Conservation (phyloP, 2,113 vertebrate genomes). For the Scolopax mira region DNA sequence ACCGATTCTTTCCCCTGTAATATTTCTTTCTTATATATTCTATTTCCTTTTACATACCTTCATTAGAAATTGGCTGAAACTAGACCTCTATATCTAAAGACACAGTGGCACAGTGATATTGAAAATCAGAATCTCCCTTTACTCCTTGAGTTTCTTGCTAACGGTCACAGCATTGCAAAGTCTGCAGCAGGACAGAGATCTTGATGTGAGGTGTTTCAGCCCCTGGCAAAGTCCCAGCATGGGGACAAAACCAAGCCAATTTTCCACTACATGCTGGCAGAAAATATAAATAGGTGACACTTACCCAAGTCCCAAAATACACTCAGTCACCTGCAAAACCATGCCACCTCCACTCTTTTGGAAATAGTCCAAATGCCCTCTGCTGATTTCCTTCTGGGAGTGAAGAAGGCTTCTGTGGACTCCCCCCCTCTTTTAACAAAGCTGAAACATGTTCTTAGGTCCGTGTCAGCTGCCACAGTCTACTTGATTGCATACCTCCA, state of each 20-base stretch:
- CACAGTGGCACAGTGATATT: not conserved
- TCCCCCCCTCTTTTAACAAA: not conserved
- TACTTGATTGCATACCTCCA: not conserved
- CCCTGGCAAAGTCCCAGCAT: not conserved
- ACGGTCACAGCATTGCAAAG: not conserved
- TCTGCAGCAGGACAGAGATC: not conserved
- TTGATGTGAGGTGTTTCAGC: not conserved
- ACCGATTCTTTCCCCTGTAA: not conserved
- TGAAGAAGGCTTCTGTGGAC: not conserved
- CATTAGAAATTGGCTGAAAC: not conserved
- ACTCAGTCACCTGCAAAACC: not conserved
- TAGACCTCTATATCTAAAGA: not conserved
- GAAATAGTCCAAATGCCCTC: not conserved
- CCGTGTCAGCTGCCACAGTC: not conserved
- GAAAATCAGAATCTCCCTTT: not conserved
- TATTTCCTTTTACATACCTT: not conserved
- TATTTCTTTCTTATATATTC: not conserved
- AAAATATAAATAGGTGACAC: not conserved
- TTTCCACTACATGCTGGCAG: not conserved
- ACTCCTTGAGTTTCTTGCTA: not conserved
- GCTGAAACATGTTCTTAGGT: not conserved
- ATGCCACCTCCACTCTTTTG: not conserved
- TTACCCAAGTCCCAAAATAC: not conserved
- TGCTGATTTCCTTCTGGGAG: not conserved
- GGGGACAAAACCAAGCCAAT: not conserved